phyloP scores from a whole-genome alignment of 2,113 vertebrate genomes.

The Pituophis catenifer region DNA sequence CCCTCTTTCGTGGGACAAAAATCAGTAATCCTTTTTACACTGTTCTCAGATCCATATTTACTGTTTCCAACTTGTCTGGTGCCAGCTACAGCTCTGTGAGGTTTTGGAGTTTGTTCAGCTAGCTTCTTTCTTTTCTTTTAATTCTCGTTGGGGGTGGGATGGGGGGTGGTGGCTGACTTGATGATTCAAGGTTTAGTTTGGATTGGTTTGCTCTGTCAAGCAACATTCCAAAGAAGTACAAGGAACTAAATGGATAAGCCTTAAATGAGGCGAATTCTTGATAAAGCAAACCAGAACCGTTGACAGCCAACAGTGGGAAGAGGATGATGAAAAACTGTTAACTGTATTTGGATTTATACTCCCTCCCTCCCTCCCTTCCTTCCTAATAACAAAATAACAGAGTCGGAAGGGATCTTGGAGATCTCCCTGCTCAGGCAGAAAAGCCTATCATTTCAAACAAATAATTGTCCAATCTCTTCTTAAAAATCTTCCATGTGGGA shows the following conservation, averaged over 20 bases:
- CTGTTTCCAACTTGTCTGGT: constrained; percentile 68
- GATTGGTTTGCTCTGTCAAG: constrained; percentile 72
- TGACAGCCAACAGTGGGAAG: constrained; percentile 70
- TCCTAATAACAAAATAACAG: too few species aligned
- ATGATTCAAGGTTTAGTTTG: background rate
- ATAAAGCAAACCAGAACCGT: constrained; percentile 93
- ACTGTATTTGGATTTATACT: constrained; percentile 69
- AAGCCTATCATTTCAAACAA: too few species aligned
- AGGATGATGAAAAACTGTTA: constrained; percentile 68
- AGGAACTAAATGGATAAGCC: constrained; percentile 83
- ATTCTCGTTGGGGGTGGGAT: constrained; percentile 9
- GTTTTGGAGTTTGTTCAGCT: constrained; percentile 67
- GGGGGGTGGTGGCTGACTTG: constrained; percentile 43
- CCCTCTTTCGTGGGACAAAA: constrained; percentile 68
- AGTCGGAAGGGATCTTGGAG: too few species aligned
- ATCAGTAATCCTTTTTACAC: constrained; percentile 71
- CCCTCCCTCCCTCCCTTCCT: background rate
- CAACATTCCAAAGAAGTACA: constrained; percentile 79
- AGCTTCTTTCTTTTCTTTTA: constrained; percentile 57
- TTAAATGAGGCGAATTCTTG: constrained; percentile 88
- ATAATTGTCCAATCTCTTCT: too few species aligned
- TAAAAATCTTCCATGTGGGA: too few species aligned
- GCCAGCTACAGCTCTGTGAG: constrained; percentile 66
- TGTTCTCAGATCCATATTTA: constrained; percentile 77
- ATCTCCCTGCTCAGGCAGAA: too few species aligned